Evolutionary conservation across 2,888 invertebrate species (phyloP).

Genomic region (Eucriotettix oculatus): DNA sequence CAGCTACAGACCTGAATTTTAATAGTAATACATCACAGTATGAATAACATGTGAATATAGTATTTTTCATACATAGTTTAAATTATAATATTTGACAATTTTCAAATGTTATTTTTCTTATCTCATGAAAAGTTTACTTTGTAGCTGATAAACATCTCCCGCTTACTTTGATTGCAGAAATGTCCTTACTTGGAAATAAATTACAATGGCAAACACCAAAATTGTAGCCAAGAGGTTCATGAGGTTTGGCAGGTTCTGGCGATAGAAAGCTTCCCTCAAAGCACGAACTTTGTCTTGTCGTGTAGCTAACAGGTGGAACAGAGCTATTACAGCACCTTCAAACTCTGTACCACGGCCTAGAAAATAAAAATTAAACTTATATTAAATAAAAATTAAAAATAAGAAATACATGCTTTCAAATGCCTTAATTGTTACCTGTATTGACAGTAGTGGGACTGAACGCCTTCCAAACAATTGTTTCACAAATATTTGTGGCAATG

Average conservation of each 20-base stretch:
- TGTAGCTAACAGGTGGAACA: conserved; percentile 95
- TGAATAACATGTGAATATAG: too few species aligned
- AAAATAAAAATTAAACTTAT: too few species aligned
- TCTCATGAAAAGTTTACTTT: too few species aligned
- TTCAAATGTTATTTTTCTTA: too few species aligned
- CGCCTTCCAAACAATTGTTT: conserved; percentile 99
- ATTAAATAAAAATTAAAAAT: too few species aligned
- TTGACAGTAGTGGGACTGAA: conserved; percentile 98
- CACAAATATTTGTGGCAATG: conserved; percentile 99
- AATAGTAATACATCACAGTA: too few species aligned
- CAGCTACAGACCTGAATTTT: too few species aligned
- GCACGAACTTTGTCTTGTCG: conserved; percentile 97
- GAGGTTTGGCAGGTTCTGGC: conserved; percentile 95
- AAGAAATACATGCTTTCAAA: too few species aligned
- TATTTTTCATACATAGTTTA: too few species aligned
- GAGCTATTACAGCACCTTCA: conserved; percentile 96
- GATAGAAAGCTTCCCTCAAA: conserved; percentile 94
- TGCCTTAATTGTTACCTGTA: conserved; percentile 38
- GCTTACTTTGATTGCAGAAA: too few species aligned
- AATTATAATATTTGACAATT: too few species aligned
- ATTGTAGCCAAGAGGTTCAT: conserved; percentile 97
- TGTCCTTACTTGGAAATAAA: conserved; percentile 86
- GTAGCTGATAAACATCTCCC: too few species aligned
- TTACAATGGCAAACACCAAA: conserved; percentile 95
- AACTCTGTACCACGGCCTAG: conserved; percentile 75